A percentile compares a stretch with the other conserved stretches of the same genome.
phyloP scores from a whole-genome alignment of 2,888 invertebrate genomes.

The Cantharis lateralis region DNA sequence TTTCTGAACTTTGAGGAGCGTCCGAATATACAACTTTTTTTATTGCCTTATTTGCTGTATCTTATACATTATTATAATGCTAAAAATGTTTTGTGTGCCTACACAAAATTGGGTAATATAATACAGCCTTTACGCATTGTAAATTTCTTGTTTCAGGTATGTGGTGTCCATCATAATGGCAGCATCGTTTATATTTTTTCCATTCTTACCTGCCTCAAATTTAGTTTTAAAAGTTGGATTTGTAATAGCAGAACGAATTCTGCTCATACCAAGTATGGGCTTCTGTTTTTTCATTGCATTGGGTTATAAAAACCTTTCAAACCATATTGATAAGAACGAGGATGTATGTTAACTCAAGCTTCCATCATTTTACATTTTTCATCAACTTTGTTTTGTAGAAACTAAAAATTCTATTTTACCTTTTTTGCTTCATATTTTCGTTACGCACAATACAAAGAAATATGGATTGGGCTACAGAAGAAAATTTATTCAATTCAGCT shows the following conservation, averaged over 20 bases:
- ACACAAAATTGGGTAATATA: too few species aligned
- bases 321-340: constrained; percentile 25
- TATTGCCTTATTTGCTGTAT: too few species aligned
- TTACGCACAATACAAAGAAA: constrained; percentile 66
- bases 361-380: constrained; percentile 45
- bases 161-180: constrained; percentile 56
- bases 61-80: too few species aligned
- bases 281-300: constrained; percentile 73
- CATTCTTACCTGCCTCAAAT: constrained; percentile 86
- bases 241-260: constrained; percentile 84
- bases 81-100: too few species aligned
- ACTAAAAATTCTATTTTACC: constrained; percentile 39
- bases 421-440: constrained; percentile 46
- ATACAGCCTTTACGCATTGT: too few species aligned
- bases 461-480: constrained; percentile 81
- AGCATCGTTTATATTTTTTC: constrained; percentile 66
- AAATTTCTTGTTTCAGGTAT: constrained; percentile 6
- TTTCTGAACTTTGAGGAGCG: too few species aligned
- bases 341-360: constrained; percentile 35
- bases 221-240: constrained; percentile 86
- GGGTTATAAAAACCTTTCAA: constrained; percentile 61
- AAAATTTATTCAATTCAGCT: constrained; percentile 77
- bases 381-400: constrained; percentile 35
- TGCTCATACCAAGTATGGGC: constrained; percentile 83
- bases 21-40: too few species aligned